phyloP scores from a whole-genome alignment of 2,888 invertebrate species.

The Agelastica alni region DNA sequence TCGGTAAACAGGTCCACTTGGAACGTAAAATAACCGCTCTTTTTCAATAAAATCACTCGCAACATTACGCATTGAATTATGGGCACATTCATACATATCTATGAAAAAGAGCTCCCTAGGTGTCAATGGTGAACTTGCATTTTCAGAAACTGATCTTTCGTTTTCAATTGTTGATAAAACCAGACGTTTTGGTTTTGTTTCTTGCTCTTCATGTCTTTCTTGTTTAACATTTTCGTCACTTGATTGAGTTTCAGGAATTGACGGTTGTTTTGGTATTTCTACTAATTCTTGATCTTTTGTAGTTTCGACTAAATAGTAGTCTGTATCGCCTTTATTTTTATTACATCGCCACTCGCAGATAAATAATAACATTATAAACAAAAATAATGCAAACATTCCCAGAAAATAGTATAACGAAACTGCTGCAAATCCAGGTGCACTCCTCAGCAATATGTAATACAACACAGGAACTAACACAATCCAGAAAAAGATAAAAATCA shows the following conservation, averaged over 20 bases:
- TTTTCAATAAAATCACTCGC: constrained; percentile 26
- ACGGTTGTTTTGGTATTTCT: neutral
- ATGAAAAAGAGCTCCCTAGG: constrained; percentile 56
- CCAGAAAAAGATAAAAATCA: constrained; percentile 53
- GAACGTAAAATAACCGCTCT: constrained; percentile 13
- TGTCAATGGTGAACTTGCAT: constrained; percentile 40
- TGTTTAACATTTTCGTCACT: neutral
- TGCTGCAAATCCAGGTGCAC: constrained; percentile 20
- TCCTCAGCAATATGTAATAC: constrained; percentile 33
- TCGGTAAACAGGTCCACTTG: constrained; percentile 6
- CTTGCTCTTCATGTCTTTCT: no score
- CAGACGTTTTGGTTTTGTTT: constrained; percentile 8
- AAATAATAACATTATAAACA: constrained; percentile 43
- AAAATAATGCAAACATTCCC: constrained; percentile 37
- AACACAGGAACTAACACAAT: constrained; percentile 49
- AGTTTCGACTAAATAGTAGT: constrained; percentile 2
- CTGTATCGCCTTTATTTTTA: constrained; percentile 2
- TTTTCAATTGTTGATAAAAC: neutral
- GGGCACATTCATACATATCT: constrained; percentile 52
- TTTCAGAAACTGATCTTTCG: constrained; percentile 24
- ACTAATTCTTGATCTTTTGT: neutral
- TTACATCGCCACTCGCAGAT: constrained; percentile 43
- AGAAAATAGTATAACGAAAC: constrained; percentile 39
- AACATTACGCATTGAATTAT: constrained; percentile 33
- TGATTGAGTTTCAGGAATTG: neutral